A percentile compares a stretch with the other conserved stretches of the same genome.
These are phyloP conservation scores for Netelia virgata DNA, from an alignment of 2,888 invertebrate species.

Conservation along the genomic window DNA sequence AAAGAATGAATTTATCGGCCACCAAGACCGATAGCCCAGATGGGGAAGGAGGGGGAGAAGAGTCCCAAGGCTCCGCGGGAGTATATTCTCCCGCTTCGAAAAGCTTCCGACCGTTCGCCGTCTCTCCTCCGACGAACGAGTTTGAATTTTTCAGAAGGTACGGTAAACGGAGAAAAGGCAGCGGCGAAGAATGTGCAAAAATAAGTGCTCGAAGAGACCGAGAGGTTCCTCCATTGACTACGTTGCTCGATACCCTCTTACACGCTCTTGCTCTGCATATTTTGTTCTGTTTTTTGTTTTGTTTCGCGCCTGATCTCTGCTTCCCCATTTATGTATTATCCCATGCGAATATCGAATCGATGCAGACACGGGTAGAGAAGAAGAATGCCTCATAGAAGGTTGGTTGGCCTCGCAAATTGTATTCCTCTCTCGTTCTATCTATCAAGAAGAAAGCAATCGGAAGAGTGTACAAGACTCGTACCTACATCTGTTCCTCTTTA, in stretches of 20 bases:
- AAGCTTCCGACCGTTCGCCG: slow-evolving; percentile 36
- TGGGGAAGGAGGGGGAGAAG: slow-evolving; percentile 57
- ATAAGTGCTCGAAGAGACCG: slow-evolving; percentile 19
- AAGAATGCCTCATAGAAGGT: no score
- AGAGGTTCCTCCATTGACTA: slow-evolving; percentile 7
- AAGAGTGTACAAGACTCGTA: not conserved
- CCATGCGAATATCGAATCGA: no score
- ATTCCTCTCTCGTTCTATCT: no score
- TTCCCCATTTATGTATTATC: no score
- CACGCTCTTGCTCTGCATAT: not conserved
- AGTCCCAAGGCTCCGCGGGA: slow-evolving; percentile 51
- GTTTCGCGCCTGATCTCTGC: no score
- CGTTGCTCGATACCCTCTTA: not conserved
- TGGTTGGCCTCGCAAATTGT: no score
- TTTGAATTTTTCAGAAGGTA: slow-evolving; percentile 62
- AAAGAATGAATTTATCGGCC: slow-evolving; percentile 70
- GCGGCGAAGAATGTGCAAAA: slow-evolving; percentile 15
- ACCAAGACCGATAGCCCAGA: slow-evolving; percentile 68
- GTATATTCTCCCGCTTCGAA: slow-evolving; percentile 32
- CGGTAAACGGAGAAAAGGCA: slow-evolving; percentile 30
- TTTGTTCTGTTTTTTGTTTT: no score
- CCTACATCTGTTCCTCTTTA: not conserved
- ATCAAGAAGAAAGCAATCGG: no score
- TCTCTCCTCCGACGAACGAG: slow-evolving; percentile 34
- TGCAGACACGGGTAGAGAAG: no score